Conservation (phyloP, 2,113 vertebrate species). For the Periophthalmodon schlosseri region DNA sequence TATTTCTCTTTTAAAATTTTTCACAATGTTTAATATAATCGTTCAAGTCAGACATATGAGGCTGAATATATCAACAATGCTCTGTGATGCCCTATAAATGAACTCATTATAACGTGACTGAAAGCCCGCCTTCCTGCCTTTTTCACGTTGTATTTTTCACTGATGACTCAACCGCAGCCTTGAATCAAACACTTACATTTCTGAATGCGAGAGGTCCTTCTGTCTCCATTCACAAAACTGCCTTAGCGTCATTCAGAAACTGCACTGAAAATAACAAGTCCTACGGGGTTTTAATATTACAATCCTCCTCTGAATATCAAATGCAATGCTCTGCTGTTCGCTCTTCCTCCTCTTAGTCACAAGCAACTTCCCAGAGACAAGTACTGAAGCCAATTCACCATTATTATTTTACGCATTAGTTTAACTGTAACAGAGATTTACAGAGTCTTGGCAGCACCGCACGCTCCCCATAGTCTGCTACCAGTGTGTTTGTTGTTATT, state of each 20-base stretch:
- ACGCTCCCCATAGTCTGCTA: slow-evolving; percentile 17
- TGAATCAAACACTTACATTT: slow-evolving; percentile 7
- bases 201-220: neutral
- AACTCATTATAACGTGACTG: neutral
- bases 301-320: slow-evolving; percentile 27
- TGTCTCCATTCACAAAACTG: slow-evolving; percentile 38
- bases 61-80: neutral
- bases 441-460: slow-evolving; percentile 23
- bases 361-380: slow-evolving; percentile 8
- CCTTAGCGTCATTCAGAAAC: slow-evolving; percentile 47
- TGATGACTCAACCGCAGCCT: slow-evolving; percentile 4
- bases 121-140: neutral
- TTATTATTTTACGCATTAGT: slow-evolving; percentile 13
- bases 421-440: slow-evolving; percentile 7
- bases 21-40: neutral
- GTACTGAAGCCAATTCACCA: slow-evolving; percentile 7
- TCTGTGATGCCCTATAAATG: neutral
- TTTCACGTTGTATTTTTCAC: neutral
- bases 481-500: slow-evolving; percentile 51
- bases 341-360: neutral
- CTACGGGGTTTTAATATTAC: slow-evolving; percentile 34
- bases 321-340: slow-evolving; percentile 16
- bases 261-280: slow-evolving; percentile 29
- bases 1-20: too few species aligned
- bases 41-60: neutral